Evolutionary conservation across 2,797 vertebrate genomes (phyloP), one percentile per base, ranked within the genome.

Genomic region (Knipowitschia caucasica): DNA sequence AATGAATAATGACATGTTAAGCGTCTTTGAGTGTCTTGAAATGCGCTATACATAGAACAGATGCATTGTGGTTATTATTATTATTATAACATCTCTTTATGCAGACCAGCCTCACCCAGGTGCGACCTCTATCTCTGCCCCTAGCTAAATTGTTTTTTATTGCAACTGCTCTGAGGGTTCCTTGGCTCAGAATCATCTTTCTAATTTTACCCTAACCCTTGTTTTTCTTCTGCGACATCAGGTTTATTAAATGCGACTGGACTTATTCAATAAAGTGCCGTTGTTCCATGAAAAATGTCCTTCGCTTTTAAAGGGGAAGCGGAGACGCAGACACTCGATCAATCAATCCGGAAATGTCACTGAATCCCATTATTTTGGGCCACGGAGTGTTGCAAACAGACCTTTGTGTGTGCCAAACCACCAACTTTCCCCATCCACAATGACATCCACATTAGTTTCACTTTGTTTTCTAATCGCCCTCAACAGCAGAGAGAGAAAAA

Each of bases 301-400:
- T 30, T 45, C 2, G 20, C 23, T 29, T 20, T 56, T 23, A 15
- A 40, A 50, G 43, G 6, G 38, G 4, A 43, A 23, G 7, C 11
- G 20, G 11, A 23, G 27, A 20, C 34, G 26, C 45, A n/a, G 50
- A 60, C 40, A 29, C 31, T 5, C 34, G 0, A 45, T 40, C 57
- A 62, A 45, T 77, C 61, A 66, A 43, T 64, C 60, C 30, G 61
- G n/a, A 65, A 67, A 75, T 69, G 54, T 60, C 69, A 60, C 25
- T 21, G 52, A 49, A 25, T 64, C 65, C 50, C 43, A 59, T 73
- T 59, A 64, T 52, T 69, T 30, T 0, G 15, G 14, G 17, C 49
- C 50, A 40, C 38, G n/a, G 43, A 64, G 44, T 52, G 51, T 51
- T 51, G 49, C 43, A 27, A 11, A 56, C 12, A 30, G 15, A 45